A percentile compares a stretch with the other conserved stretches of the same genome.
Evolutionary conservation across 37 sponge, comb jelly and placozoan species (phyloP).

Genomic region (Beroe forskalii): DNA sequence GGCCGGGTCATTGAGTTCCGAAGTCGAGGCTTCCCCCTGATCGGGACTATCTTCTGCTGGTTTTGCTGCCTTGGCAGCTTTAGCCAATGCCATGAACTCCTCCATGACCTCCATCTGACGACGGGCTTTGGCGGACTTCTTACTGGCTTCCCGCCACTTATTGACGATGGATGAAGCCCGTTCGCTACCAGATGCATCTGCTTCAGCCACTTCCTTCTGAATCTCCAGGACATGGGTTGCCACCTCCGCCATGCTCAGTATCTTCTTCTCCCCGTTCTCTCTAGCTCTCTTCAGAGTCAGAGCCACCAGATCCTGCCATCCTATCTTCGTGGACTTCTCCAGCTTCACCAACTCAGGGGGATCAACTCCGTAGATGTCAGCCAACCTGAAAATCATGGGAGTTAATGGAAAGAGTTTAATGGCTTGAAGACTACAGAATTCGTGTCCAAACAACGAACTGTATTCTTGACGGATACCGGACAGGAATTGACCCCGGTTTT

Average conservation of each 20-base stretch:
- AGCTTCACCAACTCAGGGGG: conserved; percentile 47
- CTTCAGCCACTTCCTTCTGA: neutral
- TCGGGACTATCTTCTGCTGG: no score
- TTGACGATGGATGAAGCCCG: neutral
- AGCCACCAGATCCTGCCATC: conserved; percentile 20
- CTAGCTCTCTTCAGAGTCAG: conserved; percentile 8
- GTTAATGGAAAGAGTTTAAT: no score
- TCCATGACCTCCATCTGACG: neutral
- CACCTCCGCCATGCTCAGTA: neutral
- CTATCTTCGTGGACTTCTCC: neutral
- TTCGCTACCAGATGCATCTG: neutral
- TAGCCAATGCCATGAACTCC: no score
- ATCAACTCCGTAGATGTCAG: conserved; percentile 19
- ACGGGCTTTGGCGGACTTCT: neutral
- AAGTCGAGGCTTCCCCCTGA: no score
- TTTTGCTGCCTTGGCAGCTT: no score
- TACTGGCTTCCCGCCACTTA: neutral
- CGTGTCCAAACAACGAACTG: no score
- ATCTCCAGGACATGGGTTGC: neutral
- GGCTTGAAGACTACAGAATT: no score
- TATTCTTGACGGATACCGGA: no score
- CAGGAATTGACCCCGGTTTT: no score
- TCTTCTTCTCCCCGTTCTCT: neutral
- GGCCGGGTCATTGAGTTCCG: no score
- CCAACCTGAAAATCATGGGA: neutral